Conservation (phyloP, 92 coral and sea anemone genomes). For the Galaxea fascicularis region DNA sequence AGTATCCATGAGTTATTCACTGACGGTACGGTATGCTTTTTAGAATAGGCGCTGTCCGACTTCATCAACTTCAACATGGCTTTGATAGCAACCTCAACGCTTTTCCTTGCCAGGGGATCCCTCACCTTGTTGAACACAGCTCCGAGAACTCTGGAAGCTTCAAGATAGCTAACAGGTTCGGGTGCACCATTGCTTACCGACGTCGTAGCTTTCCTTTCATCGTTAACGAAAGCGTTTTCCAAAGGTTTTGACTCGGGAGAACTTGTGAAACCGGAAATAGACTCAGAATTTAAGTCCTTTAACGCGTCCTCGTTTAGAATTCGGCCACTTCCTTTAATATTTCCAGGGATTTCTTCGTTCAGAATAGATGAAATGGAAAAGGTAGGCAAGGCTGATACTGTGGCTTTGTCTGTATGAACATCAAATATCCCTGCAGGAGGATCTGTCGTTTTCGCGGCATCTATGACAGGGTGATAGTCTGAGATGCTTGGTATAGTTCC, state of each 20-base stretch:
- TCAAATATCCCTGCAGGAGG: slow-evolving; percentile 28
- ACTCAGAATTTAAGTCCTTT: neutral
- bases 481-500: slow-evolving; percentile 30
- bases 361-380: slow-evolving; percentile 69
- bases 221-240: neutral
- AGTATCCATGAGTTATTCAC: slow-evolving; percentile 2
- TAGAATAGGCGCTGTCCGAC: slow-evolving; percentile 49
- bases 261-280: neutral
- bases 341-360: slow-evolving; percentile 51
- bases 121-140: slow-evolving; percentile 90
- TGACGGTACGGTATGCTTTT: slow-evolving; percentile 69
- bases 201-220: slow-evolving; percentile 15
- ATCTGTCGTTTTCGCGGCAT: slow-evolving; percentile 13
- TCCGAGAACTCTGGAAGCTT: slow-evolving; percentile 88
- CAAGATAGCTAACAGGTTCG: slow-evolving; percentile 63
- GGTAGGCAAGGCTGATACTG: slow-evolving; percentile 61
- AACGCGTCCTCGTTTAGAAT: neutral
- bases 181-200: slow-evolving; percentile 6
- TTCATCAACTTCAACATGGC: slow-evolving; percentile 88
- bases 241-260: neutral
- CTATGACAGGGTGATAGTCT: slow-evolving; percentile 32
- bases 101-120: slow-evolving; percentile 91
- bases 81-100: slow-evolving; percentile 93
- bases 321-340: slow-evolving; percentile 9
- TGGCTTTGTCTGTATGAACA: slow-evolving; percentile 41